Conservation (phyloP, 2,113 vertebrate species). For the Bostrychus sinensis region DNA sequence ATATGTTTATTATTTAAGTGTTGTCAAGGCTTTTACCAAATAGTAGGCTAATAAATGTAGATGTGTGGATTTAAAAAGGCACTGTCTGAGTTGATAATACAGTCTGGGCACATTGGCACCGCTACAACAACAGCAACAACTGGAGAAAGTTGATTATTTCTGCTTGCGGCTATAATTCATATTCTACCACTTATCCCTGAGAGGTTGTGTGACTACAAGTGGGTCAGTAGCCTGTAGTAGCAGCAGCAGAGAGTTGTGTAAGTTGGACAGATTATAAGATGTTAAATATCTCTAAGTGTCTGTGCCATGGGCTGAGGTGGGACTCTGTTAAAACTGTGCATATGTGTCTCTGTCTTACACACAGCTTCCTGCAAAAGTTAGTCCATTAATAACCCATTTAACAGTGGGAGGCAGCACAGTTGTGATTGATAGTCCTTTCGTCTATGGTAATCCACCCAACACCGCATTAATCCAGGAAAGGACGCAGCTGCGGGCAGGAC, state of each 20-base stretch:
- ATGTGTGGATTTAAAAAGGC: too few relatives aligned
- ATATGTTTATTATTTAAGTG: too few relatives aligned
- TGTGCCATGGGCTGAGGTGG: slow-evolving; percentile 1
- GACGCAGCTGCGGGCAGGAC: slow-evolving; percentile 40
- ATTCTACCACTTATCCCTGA: too few relatives aligned
- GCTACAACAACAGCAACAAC: too few relatives aligned
- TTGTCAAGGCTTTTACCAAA: too few relatives aligned
- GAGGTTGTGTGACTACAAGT: too few relatives aligned
- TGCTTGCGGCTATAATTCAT: too few relatives aligned
- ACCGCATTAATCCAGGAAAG: slow-evolving; percentile 40
- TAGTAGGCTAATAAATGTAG: too few relatives aligned
- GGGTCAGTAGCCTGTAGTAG: background rate
- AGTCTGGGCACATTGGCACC: too few relatives aligned
- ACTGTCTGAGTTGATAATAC: too few relatives aligned
- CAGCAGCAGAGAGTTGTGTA: background rate
- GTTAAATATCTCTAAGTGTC: slow-evolving; percentile 10
- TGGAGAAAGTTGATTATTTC: too few relatives aligned
- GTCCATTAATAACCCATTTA: slow-evolving; percentile 72
- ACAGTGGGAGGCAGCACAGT: slow-evolving; percentile 45
- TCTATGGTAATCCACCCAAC: slow-evolving; percentile 58
- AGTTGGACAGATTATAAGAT: slow-evolving; percentile 16
- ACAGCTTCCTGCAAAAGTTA: slow-evolving; percentile 50
- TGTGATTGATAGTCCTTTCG: slow-evolving; percentile 59
- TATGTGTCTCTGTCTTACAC: slow-evolving; percentile 48
- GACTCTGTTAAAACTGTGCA: slow-evolving; percentile 36